These are phyloP conservation scores for Pithys albifrons DNA, from an alignment of 2,113 vertebrate genomes.

Conservation along the genomic window DNA sequence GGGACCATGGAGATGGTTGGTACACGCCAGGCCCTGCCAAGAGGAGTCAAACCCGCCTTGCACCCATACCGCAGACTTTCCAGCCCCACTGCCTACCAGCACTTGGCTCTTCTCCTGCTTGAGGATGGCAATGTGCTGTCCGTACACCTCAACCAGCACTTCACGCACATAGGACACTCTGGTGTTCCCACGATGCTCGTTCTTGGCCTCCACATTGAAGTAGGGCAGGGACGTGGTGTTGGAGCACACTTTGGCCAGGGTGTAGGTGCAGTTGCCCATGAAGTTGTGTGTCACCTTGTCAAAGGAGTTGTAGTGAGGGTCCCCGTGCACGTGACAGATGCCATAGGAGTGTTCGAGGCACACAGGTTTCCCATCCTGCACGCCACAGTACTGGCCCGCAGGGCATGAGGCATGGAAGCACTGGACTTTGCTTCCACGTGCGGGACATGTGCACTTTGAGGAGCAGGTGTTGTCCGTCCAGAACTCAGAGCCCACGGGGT, in stretches of 20 bases:
- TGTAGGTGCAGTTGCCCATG: constrained; percentile 79
- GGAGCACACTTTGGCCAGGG: constrained; percentile 78
- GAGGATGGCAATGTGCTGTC: constrained; percentile 69
- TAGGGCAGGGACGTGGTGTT: constrained; percentile 60
- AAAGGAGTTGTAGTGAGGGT: constrained; percentile 80
- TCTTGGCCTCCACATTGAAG: constrained; percentile 82
- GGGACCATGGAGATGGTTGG: fast-evolving
- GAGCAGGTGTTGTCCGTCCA: constrained; percentile 76
- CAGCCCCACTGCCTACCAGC: constrained; percentile 73
- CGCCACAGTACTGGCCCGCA: constrained; percentile 66
- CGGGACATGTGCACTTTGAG: constrained; percentile 75
- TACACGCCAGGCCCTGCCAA: fast-evolving
- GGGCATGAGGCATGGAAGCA: constrained; percentile 73
- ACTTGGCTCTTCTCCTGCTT: constrained; percentile 68
- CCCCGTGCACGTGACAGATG: constrained; percentile 74
- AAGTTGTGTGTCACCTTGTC: constrained; percentile 80
- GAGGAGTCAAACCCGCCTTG: background rate
- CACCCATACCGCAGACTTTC: fast-evolving
- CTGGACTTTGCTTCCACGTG: constrained; percentile 62
- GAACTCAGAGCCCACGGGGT: constrained; percentile 67
- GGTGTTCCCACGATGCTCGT: constrained; percentile 64
- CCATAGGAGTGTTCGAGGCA: constrained; percentile 44
- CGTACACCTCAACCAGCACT: constrained; percentile 68
- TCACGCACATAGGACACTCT: constrained; percentile 69
- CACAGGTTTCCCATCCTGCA: constrained; percentile 20